Base-by-base conservation (phyloP, 1,140 invertebrate genomes). In the Atta cephalotes region DNA sequence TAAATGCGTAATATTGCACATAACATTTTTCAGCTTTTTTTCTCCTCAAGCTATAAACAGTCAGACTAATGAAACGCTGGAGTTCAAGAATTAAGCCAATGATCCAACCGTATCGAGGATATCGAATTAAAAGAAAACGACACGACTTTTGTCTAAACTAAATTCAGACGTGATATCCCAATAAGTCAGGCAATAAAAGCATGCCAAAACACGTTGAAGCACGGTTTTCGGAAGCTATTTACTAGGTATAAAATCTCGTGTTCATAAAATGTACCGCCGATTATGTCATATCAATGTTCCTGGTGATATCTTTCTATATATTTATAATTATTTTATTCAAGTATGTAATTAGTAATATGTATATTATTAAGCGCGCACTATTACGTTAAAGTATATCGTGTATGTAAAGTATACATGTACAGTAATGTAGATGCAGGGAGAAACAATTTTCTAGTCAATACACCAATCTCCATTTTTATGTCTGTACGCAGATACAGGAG, bases 21-120 rank as follows among this genome's bases (percentile, higher is more conserved):
- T 91, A 80, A 88, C 87, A 91, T 95, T 94, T 95, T 95, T 95
- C 94, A 95, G 94, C 93, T 93, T 94, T 93, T 93, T 95, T 95
- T 93, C 94, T 92, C 94, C 91, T 92, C 92, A 92, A 92, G 82
- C 92, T 87, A 92, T 95, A 91, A 91, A 91, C 84, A 87, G 91
- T 87, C 91, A 92, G 68, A 91, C n/a, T 92, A 92, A 92, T 87
- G 91, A 88, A 91, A 88, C 87, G 87, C 91, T 94, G 93, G 91
- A 93, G 93, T 87, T 28, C 92, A 88, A 94, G 94, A 94, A 92
- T 92, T 94, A 92, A 92, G 87, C 68, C 80, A 82, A 82, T 82
- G 79, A 82, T 82, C 53, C 53, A 60, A 31, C 78, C n/a, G 9
- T 80, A 68, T 39, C 18, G 58, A 60, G 35, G 80, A 60, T 82